A percentile compares a stretch with the other conserved stretches of the same genome.
Conservation (phyloP, 1,140 invertebrate species). For the Drosophila obscura region DNA sequence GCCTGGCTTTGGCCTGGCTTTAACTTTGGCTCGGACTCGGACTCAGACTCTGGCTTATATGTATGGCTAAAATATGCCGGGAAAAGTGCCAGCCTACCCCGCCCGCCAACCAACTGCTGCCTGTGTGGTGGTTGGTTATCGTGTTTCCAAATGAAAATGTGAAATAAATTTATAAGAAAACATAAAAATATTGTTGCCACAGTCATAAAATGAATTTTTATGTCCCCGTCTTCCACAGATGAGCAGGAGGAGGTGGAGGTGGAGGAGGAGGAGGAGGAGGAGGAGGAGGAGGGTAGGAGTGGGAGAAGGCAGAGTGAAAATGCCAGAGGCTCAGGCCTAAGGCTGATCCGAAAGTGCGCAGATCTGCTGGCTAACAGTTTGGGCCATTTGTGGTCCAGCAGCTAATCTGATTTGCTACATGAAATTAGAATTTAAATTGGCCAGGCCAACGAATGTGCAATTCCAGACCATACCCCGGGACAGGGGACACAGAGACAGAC, state of each 20-base stretch:
- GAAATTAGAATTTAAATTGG: constrained; percentile 79
- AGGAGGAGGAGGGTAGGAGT: constrained; percentile 17
- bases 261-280: constrained; percentile 2
- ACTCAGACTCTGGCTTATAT: constrained; percentile 13
- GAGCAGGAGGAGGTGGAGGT: constrained; percentile 7
- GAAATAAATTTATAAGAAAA: constrained; percentile 53
- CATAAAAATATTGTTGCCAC: constrained; percentile 58
- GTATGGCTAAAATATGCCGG: constrained; percentile 20
- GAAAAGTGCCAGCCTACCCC: constrained; percentile 43
- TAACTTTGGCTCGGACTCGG: background rate
- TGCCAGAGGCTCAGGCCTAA: constrained; percentile 5
- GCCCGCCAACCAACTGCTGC: background rate
- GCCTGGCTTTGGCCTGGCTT: constrained; percentile 7
- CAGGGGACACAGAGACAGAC: constrained; percentile 4
- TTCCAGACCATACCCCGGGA: constrained; percentile 20
- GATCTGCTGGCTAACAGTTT: constrained; percentile 57
- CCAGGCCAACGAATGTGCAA: constrained; percentile 52
- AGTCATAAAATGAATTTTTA: constrained; percentile 52
- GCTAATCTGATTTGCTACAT: constrained; percentile 78
- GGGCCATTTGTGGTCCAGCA: constrained; percentile 51
- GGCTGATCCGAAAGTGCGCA: constrained; percentile 20
- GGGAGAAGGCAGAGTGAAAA: constrained; percentile 10
- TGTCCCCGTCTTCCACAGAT: background rate
- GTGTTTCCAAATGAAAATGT: constrained; percentile 54
- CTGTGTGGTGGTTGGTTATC: constrained; percentile 28